Evolutionary conservation across 2,888 invertebrate species (phyloP).

Genomic region (Stenotaenia linearis): DNA sequence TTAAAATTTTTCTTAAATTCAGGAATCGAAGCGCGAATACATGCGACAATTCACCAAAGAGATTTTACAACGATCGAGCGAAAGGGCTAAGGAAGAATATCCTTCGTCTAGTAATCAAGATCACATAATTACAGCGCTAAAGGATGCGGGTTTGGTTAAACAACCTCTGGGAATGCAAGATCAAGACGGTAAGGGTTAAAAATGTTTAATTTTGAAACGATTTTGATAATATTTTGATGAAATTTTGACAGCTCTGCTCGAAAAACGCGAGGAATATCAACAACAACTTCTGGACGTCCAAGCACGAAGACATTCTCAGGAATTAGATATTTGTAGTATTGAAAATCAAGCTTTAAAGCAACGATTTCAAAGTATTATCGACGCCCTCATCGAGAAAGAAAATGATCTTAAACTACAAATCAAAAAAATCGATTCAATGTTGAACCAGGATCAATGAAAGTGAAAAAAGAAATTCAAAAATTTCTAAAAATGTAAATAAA

Average conservation of each 20-base stretch:
- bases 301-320: slow-evolving; percentile 67
- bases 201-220: no score
- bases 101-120: slow-evolving; percentile 27
- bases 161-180: background rate
- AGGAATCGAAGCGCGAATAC: slow-evolving; percentile 41
- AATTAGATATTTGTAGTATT: slow-evolving; percentile 74
- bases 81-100: background rate
- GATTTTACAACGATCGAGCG: slow-evolving; percentile 49
- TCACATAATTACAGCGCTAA: slow-evolving; percentile 42
- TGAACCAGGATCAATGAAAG: background rate
- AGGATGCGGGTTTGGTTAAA: slow-evolving; percentile 31
- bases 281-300: slow-evolving; percentile 69
- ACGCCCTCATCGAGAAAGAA: slow-evolving; percentile 67
- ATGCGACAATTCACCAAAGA: slow-evolving; percentile 59
- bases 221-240: no score
- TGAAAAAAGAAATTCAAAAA: no score
- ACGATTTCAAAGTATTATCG: slow-evolving; percentile 73
- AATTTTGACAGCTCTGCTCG: no score
- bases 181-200: no score
- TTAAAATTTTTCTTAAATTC: no score
- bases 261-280: slow-evolving; percentile 64
- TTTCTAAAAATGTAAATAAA: no score
- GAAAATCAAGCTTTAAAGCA: slow-evolving; percentile 73
- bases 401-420: slow-evolving; percentile 47
- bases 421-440: slow-evolving; percentile 30